These are phyloP conservation scores for Capromys pilorides DNA, from an alignment of 2,797 vertebrate genomes.

Conservation along the genomic window DNA sequence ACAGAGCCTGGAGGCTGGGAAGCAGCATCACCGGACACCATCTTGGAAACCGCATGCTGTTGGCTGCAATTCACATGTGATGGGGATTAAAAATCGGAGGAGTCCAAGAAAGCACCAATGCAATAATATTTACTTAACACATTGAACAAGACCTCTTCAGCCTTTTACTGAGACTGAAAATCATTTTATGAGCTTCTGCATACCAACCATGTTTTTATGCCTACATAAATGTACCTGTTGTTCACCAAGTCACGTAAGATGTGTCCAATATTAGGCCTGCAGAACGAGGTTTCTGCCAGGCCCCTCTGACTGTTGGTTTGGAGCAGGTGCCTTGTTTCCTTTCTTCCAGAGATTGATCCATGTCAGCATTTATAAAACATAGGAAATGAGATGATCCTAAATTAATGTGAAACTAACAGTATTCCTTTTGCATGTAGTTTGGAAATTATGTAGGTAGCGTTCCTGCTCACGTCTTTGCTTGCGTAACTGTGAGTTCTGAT, in stretches of 20 bases:
- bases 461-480: neutral
- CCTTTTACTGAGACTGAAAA: constrained; percentile 52
- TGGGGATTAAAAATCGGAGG: constrained; percentile 42
- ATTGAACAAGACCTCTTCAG: constrained; percentile 43
- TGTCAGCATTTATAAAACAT: neutral
- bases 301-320: neutral
- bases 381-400: constrained; percentile 35
- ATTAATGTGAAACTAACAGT: constrained; percentile 62
- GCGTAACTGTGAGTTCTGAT: neutral
- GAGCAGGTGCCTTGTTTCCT: constrained; percentile 20
- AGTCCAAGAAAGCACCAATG: constrained; percentile 28
- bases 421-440: constrained; percentile 44
- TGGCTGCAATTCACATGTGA: neutral
- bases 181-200: constrained; percentile 48
- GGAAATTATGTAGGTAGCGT: neutral
- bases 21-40: neutral
- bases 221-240: constrained; percentile 31
- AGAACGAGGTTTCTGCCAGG: neutral
- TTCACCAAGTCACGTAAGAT: constrained; percentile 44
- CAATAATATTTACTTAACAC: constrained; percentile 60
- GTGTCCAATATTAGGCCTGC: constrained; percentile 9
- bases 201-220: constrained; percentile 51
- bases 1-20: neutral
- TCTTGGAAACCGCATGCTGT: constrained; percentile 16
- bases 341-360: neutral